Conservation (phyloP, 2,113 vertebrate genomes). For the Hippocampus abdominalis region DNA sequence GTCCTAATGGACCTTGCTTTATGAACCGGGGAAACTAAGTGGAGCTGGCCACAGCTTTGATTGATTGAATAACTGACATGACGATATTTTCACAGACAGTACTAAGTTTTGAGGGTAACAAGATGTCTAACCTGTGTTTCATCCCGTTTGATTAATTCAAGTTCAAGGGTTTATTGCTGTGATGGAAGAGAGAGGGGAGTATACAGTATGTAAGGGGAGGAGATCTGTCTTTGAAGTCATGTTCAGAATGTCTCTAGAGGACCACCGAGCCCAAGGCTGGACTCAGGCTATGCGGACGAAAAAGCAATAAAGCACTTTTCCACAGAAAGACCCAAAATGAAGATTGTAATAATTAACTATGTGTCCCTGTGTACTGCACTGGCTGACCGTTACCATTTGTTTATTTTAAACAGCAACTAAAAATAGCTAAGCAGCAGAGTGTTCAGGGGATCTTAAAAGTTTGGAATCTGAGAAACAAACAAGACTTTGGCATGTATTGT, state of each 20-base stretch:
- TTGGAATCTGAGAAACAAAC: slow-evolving; percentile 13
- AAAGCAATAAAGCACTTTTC: slow-evolving; percentile 45
- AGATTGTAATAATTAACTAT: neutral
- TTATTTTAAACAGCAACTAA: slow-evolving; percentile 35
- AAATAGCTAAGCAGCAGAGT: slow-evolving; percentile 17
- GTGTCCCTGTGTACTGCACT: neutral
- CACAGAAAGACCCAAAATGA: slow-evolving; percentile 25
- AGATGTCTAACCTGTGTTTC: slow-evolving; percentile 50
- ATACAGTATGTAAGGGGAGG: slow-evolving; percentile 41
- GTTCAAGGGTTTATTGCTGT: slow-evolving; percentile 62
- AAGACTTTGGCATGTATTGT: slow-evolving; percentile 6
- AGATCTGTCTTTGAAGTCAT: slow-evolving; percentile 68
- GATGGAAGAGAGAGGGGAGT: slow-evolving; percentile 17
- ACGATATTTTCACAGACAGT: neutral
- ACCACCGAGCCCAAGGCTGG: slow-evolving; percentile 60
- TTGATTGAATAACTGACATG: neutral
- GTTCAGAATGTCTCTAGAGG: slow-evolving; percentile 60
- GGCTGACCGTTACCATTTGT: slow-evolving; percentile 24
- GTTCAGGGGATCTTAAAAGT: neutral
- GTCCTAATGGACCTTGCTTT: neutral
- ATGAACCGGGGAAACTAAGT: neutral
- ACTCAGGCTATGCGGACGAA: slow-evolving; percentile 49
- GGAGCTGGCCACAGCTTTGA: neutral
- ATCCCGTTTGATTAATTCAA: slow-evolving; percentile 72
- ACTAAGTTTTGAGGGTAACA: slow-evolving; percentile 19